Percentiles rank a stretch among this genome's conserved stretches.
Conservation (phyloP, 2,797 vertebrate genomes). For the Gymnothorax javanicus region DNA sequence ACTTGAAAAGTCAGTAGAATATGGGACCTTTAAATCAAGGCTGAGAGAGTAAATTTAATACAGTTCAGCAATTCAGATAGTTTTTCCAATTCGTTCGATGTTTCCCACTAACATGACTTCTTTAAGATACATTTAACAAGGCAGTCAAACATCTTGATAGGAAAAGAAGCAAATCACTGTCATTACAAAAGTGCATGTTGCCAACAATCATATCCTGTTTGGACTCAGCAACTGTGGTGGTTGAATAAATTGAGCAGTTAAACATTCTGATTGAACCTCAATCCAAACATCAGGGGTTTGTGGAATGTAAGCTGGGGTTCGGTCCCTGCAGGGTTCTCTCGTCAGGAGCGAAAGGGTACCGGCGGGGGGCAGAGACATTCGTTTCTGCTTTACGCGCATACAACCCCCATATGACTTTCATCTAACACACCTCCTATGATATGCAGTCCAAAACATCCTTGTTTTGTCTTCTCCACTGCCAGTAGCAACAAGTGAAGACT, state of each 20-base stretch:
- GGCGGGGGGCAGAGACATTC: background rate
- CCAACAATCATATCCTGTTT: background rate
- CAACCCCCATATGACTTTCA: background rate
- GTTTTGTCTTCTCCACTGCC: background rate
- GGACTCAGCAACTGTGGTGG: background rate
- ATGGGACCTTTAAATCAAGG: background rate
- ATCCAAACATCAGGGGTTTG: background rate
- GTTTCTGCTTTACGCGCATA: conserved; percentile 6
- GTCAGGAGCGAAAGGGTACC: background rate
- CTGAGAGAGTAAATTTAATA: background rate
- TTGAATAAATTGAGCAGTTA: background rate
- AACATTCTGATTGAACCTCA: background rate
- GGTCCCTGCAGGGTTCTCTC: background rate
- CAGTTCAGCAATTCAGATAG: background rate
- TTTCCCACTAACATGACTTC: background rate
- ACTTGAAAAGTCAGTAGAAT: too few species aligned
- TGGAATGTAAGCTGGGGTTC: background rate
- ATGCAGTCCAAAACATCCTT: background rate
- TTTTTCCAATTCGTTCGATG: background rate
- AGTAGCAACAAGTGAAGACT: background rate
- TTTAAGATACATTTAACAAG: background rate
- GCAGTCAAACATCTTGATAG: background rate
- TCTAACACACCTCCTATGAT: conserved; percentile 11
- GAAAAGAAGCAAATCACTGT: background rate
- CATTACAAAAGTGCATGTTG: background rate